Conservation (phyloP, 1,140 invertebrate genomes). For the Scaptodrosophila lebanonensis region DNA sequence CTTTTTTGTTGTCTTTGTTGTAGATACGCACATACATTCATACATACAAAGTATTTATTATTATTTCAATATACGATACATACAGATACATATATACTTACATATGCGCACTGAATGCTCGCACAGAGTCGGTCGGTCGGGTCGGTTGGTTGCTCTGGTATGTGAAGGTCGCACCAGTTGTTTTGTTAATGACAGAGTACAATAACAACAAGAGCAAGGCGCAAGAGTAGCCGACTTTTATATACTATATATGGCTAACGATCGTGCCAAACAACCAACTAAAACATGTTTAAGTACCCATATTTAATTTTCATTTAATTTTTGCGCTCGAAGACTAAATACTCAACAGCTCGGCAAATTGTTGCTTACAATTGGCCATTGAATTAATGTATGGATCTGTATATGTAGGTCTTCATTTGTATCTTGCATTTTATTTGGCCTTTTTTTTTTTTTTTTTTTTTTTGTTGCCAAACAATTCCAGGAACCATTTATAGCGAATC, state of each 20-base stretch:
- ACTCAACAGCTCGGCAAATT: no score
- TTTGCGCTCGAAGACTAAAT: no score
- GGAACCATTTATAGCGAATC: conserved; percentile 48
- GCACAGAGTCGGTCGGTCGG: conserved; percentile 10
- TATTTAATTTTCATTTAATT: no score
- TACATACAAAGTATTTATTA: conserved; percentile 39
- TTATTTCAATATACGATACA: conserved; percentile 64
- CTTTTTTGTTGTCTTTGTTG: no score
- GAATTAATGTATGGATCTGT: no score
- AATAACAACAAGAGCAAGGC: conserved; percentile 36
- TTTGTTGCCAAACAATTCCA: conserved; percentile 32
- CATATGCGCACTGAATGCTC: conserved; percentile 28
- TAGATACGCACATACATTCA: not conserved
- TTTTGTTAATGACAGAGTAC: conserved; percentile 77
- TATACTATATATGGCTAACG: no score
- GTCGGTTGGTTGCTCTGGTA: conserved; percentile 74
- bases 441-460: no score
- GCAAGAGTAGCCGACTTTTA: not conserved
- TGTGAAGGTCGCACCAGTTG: conserved; percentile 77
- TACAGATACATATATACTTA: conserved; percentile 6
- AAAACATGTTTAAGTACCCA: no score
- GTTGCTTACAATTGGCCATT: no score
- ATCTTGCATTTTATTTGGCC: no score
- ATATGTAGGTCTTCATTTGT: no score
- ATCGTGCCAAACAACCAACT: no score